Evolutionary conservation across 2,797 vertebrate genomes (phyloP).

Genomic region (Lagorchestes hirsutus): DNA sequence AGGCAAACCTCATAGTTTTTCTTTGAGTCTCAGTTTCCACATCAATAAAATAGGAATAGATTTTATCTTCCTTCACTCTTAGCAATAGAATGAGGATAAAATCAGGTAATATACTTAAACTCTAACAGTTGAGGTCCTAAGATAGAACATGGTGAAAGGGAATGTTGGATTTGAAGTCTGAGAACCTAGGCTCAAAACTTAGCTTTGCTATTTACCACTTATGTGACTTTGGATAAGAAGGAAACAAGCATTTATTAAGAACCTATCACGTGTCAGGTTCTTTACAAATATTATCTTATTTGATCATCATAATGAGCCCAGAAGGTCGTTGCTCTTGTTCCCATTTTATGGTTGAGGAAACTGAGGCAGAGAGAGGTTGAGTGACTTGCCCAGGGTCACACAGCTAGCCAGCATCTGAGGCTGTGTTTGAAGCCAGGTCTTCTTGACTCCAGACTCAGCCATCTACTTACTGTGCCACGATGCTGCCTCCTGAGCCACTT

Average conservation of each 20-base stretch:
- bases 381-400: background rate
- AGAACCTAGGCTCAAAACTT: background rate
- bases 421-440: background rate
- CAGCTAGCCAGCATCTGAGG: background rate
- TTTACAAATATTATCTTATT: background rate
- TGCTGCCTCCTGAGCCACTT: background rate
- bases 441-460: background rate
- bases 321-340: background rate
- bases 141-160: background rate
- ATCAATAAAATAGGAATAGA: background rate
- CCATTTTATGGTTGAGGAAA: background rate
- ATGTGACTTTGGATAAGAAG: background rate
- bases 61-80: background rate
- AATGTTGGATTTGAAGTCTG: background rate
- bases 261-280: background rate
- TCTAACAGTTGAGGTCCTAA: background rate
- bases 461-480: background rate
- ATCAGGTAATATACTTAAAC: constrained; percentile 13
- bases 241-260: background rate
- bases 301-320: background rate
- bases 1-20: background rate
- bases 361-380: background rate
- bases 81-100: background rate
- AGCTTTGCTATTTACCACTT: background rate
- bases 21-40: background rate